Percentiles rank a stretch among this genome's conserved stretches.
Conservation (phyloP, 2,888 invertebrate species). For the Habrosyne pyritoides region DNA sequence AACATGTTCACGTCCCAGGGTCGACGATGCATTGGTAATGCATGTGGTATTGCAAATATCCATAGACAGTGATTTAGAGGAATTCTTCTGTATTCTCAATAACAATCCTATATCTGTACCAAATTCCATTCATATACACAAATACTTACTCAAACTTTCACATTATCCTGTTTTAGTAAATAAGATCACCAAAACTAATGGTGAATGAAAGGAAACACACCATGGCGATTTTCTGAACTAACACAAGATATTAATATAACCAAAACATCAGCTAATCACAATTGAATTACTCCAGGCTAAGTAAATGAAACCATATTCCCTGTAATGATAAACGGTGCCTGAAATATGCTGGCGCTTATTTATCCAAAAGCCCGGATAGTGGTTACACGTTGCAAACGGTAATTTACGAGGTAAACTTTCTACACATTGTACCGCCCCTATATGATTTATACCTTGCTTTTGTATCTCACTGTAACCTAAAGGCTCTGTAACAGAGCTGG, state of each 20-base stretch:
- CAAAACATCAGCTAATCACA: not conserved
- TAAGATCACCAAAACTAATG: too few species aligned
- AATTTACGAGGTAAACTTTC: constrained; percentile 63
- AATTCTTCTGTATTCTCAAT: too few species aligned
- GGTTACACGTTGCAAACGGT: constrained; percentile 49
- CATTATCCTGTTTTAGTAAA: too few species aligned
- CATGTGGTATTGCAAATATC: too few species aligned
- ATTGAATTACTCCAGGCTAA: not conserved
- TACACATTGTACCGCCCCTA: constrained; percentile 39
- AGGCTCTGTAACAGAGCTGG: not conserved
- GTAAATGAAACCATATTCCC: not conserved
- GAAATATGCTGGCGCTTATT: constrained; percentile 38
- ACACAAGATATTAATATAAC: not conserved
- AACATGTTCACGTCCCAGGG: too few species aligned
- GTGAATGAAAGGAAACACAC: too few species aligned
- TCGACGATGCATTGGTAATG: too few species aligned
- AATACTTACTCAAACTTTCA: too few species aligned
- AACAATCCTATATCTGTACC: too few species aligned
- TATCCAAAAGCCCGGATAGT: constrained; percentile 39
- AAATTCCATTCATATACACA: too few species aligned
- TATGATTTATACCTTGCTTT: constrained; percentile 59
- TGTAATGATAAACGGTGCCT: constrained; percentile 23
- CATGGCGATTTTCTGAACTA: too few species aligned
- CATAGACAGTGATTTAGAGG: too few species aligned
- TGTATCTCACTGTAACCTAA: constrained; percentile 32